Percentiles rank a stretch among this genome's conserved stretches.
These are phyloP conservation scores for Mallotus villosus DNA, from an alignment of 2,797 vertebrate species.

Conservation along the genomic window DNA sequence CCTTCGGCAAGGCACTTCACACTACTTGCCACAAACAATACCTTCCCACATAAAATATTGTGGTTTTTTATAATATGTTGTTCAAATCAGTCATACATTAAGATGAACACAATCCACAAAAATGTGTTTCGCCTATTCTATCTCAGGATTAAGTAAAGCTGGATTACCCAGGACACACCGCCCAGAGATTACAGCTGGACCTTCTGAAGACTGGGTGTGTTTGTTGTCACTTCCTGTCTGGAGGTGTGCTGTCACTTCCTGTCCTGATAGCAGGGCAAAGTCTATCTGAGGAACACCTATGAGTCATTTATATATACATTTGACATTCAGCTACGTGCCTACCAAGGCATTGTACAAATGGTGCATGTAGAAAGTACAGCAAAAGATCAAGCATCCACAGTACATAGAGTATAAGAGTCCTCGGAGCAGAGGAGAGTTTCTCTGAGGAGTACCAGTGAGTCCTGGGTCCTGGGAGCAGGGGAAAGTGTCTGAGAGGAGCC, in stretches of 20 bases:
- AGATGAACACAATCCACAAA: conserved; percentile 8
- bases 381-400: too few relatives aligned
- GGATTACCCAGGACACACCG: conserved; percentile 40
- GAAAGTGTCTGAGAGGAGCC: too few relatives aligned
- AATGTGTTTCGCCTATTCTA: conserved; percentile 25
- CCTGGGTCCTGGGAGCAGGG: too few relatives aligned
- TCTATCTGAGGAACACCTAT: too few relatives aligned
- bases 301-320: too few relatives aligned
- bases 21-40: not conserved
- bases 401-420: too few relatives aligned
- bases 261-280: conserved; percentile 19
- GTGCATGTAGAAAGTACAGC: too few relatives aligned
- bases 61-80: not conserved
- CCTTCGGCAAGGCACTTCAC: too few relatives aligned
- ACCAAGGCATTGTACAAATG: too few relatives aligned
- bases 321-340: too few relatives aligned
- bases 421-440: conserved; percentile 7
- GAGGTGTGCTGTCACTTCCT: conserved; percentile 31
- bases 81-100: conserved; percentile 8
- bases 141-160: conserved; percentile 34
- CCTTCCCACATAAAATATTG: not conserved
- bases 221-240: conserved; percentile 28
- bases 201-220: conserved; percentile 43
- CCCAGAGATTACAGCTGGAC: conserved; percentile 48
- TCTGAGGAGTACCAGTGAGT: conserved; percentile 25